Conservation (phyloP, 2,113 vertebrate species). For the Scomber scombrus region DNA sequence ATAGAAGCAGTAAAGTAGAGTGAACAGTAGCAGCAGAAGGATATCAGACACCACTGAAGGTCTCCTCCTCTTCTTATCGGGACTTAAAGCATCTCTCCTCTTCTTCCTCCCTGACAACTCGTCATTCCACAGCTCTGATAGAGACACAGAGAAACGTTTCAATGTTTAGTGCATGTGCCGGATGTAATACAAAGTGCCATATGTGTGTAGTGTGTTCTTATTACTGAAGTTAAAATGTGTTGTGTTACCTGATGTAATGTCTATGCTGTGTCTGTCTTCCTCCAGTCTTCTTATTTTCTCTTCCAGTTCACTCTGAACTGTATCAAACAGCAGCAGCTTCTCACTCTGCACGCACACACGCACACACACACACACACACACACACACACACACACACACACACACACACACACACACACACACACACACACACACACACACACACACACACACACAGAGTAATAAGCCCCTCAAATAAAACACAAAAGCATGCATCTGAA, state of each 20-base stretch:
- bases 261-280: conserved; percentile 96
- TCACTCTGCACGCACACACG: conserved; percentile 86
- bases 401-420: not conserved
- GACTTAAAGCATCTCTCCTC: conserved; percentile 94
- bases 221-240: not conserved
- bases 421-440: not conserved
- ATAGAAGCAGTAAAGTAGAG: not conserved
- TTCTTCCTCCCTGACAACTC: conserved; percentile 92
- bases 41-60: conserved; percentile 97
- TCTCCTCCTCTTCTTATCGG: conserved; percentile 94
- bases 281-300: conserved; percentile 97
- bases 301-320: conserved; percentile 95
- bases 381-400: no score
- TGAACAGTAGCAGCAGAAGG: conserved; percentile 77
- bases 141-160: not conserved
- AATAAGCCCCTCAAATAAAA: not conserved
- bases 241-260: conserved; percentile 91
- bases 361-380: not conserved
- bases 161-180: not conserved
- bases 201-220: not conserved
- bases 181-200: not conserved
- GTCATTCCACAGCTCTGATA: conserved; percentile 94
- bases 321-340: conserved; percentile 95
- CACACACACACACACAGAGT: not conserved
- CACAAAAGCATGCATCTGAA: not conserved